A percentile compares a stretch with the other conserved stretches of the same genome.
Conservation (phyloP, 2,797 vertebrate species). For the Lutjanus campechanus region DNA sequence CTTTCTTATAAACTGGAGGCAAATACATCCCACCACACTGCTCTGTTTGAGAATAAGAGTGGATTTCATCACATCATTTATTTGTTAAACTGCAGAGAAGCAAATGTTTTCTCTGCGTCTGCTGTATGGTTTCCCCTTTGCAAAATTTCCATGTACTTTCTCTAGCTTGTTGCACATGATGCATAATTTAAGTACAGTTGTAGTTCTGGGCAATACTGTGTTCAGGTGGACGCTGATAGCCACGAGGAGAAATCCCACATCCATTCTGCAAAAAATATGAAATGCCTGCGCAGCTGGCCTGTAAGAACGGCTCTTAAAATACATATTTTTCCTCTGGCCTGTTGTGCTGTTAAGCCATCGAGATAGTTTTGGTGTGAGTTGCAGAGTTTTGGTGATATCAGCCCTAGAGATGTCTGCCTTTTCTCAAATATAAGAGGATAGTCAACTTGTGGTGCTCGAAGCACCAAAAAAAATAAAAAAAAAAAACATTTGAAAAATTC, state of each 20-base stretch:
- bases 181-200: background rate
- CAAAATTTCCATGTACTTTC: background rate
- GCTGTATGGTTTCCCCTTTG: background rate
- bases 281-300: background rate
- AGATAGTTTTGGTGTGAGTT: too few species aligned
- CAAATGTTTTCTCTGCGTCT: conserved; percentile 7
- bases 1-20: background rate
- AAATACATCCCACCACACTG: background rate
- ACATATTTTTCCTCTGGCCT: too few species aligned
- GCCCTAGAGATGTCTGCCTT: too few species aligned
- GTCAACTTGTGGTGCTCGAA: too few species aligned
- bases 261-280: background rate
- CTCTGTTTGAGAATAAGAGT: background rate
- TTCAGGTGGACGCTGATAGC: background rate
- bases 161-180: background rate
- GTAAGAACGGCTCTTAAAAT: background rate
- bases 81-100: conserved; percentile 4
- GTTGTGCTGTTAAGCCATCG: too few species aligned
- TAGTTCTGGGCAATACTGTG: background rate
- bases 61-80: background rate
- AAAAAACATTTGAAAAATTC: too few species aligned
- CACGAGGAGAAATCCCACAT: background rate
- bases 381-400: too few species aligned
- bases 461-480: too few species aligned
- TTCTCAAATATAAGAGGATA: too few species aligned